Evolutionary conservation across 1,140 invertebrate genomes (phyloP).

Genomic region (Ceratosolen solmsi): DNA sequence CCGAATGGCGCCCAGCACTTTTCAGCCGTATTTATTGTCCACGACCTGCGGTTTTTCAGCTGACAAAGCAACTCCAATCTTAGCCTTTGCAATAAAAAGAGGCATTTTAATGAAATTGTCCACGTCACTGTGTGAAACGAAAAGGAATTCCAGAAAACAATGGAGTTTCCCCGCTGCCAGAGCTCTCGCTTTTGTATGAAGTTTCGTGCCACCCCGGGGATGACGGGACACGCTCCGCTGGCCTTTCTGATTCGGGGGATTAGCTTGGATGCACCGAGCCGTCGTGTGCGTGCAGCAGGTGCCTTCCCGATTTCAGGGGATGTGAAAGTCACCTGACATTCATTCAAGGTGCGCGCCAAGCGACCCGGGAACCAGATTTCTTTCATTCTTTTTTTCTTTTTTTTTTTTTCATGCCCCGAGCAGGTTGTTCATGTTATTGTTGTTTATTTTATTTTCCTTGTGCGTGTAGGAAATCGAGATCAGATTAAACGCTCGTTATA

Average conservation of each 20-base stretch:
- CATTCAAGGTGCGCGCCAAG: neutral
- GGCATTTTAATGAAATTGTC: slow-evolving; percentile 21
- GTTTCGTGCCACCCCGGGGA: slow-evolving; percentile 21
- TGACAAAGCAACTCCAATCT: slow-evolving; percentile 4
- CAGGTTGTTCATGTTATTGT: slow-evolving; percentile 11
- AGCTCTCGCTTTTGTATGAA: neutral
- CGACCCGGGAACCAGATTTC: slow-evolving; percentile 9
- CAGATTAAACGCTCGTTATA: neutral
- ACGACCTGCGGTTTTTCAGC: neutral
- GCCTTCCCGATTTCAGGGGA: slow-evolving; percentile 34
- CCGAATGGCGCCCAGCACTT: neutral
- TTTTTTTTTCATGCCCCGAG: neutral
- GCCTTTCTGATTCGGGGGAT: slow-evolving; percentile 34
- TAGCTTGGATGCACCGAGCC: slow-evolving; percentile 21
- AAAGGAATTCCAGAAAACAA: slow-evolving; percentile 24
- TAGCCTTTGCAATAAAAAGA: slow-evolving; percentile 12
- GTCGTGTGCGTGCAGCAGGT: neutral
- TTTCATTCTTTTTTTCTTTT: neutral
- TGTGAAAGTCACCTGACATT: slow-evolving; percentile 46
- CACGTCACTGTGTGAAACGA: slow-evolving; percentile 25
- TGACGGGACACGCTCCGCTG: slow-evolving; percentile 33
- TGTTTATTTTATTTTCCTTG: no score
- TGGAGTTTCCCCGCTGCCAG: slow-evolving; percentile 20
- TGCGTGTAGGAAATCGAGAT: neutral
- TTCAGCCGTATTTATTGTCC: neutral